These are phyloP conservation scores for Petrosia ficiformis DNA, from an alignment of 37 sponge, comb jelly and placozoan genomes.

Conservation along the genomic window DNA sequence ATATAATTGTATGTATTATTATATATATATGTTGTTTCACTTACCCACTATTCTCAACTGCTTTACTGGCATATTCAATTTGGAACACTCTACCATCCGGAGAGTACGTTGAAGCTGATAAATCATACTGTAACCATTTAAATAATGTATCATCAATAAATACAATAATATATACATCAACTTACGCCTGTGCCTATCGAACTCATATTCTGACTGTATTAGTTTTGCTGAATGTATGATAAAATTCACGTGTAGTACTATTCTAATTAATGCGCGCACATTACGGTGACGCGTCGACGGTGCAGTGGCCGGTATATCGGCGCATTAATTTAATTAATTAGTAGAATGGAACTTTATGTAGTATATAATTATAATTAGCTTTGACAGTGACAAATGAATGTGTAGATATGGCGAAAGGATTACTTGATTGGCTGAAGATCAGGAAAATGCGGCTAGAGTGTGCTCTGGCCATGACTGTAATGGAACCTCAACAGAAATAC, in stretches of 20 bases:
- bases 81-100: slow-evolving; percentile 97
- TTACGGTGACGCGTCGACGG: neutral
- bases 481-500: slow-evolving; percentile 47
- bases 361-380: too few species aligned
- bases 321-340: too few species aligned
- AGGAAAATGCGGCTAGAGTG: slow-evolving; percentile 1
- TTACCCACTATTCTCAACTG: slow-evolving; percentile 94
- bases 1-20: neutral
- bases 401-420: neutral
- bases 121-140: slow-evolving; percentile 76
- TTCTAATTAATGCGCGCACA: neutral
- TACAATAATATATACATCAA: neutral
- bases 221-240: slow-evolving; percentile 1
- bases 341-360: too few species aligned
- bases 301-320: too few species aligned
- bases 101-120: slow-evolving; percentile 92
- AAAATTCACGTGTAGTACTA: slow-evolving; percentile 7
- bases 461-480: slow-evolving; percentile 13
- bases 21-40: neutral
- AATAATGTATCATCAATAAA: neutral
- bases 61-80: slow-evolving; percentile 93
- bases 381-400: neutral
- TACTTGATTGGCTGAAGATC: neutral
- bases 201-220: slow-evolving; percentile 60
- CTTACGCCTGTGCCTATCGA: slow-evolving; percentile 94